Conservation (phyloP, 2,113 vertebrate genomes). For the Pterocles orientalis region DNA sequence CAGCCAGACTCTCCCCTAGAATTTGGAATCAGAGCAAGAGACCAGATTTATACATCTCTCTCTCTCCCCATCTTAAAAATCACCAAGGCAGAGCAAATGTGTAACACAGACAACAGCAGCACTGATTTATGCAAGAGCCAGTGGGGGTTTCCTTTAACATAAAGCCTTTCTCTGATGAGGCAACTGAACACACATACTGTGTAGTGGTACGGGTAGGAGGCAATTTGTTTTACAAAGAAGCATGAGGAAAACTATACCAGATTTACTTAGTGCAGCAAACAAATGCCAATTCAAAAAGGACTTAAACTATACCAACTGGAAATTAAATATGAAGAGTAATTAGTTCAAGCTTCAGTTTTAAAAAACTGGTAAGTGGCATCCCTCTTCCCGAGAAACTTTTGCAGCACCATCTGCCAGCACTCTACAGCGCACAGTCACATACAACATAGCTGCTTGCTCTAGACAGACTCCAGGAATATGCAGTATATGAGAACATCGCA, state of each 20-base stretch:
- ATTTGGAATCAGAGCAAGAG: neutral
- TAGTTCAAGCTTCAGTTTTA: constrained; percentile 13
- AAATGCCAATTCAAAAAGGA: constrained; percentile 34
- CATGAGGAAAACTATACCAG: neutral
- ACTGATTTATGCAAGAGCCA: neutral
- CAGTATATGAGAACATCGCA: neutral
- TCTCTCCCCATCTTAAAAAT: neutral
- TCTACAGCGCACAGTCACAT: rapidly evolving
- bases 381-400: neutral
- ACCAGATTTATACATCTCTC: neutral
- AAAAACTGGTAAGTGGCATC: neutral
- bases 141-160: neutral
- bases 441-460: neutral
- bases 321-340: neutral
- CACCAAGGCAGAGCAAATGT: neutral
- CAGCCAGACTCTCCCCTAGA: neutral
- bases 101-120: neutral
- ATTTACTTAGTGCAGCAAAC: neutral
- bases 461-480: neutral
- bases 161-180: constrained; percentile 30
- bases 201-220: constrained; percentile 15
- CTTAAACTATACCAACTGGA: neutral
- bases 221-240: constrained; percentile 39
- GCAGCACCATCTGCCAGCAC: rapidly evolving
- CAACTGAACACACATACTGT: constrained; percentile 23